Percentiles rank a stretch among this genome's conserved stretches.
These are phyloP conservation scores for Mormyrus hasselquistii DNA, from an alignment of 2,797 vertebrate species.

Conservation along the genomic window DNA sequence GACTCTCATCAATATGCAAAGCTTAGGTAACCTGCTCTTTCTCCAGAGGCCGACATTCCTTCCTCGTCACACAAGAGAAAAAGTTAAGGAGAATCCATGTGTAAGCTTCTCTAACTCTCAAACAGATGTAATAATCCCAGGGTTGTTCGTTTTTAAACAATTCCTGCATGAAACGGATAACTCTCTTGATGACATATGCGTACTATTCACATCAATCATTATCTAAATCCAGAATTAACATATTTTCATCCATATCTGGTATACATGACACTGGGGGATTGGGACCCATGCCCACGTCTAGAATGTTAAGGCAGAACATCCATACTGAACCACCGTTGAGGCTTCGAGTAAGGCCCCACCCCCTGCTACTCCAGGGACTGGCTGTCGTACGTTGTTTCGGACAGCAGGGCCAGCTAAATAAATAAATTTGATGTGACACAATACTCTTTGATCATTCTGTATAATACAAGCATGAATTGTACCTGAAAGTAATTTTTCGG, in stretches of 20 bases:
- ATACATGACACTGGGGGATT: not conserved
- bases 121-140: not conserved
- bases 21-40: not conserved
- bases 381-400: not conserved
- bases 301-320: not conserved
- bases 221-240: not conserved
- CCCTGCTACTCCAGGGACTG: not conserved
- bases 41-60: not conserved
- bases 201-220: not conserved
- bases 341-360: not conserved
- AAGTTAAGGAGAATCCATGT: not conserved
- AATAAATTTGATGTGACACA: not conserved
- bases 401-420: not conserved
- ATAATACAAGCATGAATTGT: not conserved
- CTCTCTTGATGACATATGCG: not conserved
- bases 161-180: not conserved
- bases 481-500: not conserved
- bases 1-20: not conserved
- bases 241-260: not conserved
- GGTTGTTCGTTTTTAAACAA: not conserved
- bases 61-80: not conserved
- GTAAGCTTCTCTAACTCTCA: not conserved
- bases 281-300: not conserved
- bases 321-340: not conserved
- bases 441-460: not conserved